These are phyloP conservation scores for Poeciliopsis paucimaculata DNA, from an alignment of 2,797 vertebrate species.

Conservation along the genomic window DNA sequence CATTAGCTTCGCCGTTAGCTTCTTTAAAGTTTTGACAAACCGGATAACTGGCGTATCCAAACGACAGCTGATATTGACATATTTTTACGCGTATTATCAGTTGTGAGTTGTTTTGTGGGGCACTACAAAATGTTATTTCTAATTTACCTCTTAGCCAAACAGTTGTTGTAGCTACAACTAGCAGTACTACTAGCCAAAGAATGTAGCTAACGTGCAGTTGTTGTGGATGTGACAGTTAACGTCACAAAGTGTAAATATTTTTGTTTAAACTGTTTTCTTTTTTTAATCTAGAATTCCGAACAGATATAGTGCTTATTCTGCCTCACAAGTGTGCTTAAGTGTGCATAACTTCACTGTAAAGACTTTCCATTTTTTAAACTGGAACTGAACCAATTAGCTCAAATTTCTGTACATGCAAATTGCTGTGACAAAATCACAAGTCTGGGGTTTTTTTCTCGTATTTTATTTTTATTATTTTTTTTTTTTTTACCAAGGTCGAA, in stretches of 20 bases:
- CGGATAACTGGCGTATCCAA: background rate
- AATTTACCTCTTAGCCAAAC: constrained; percentile 14
- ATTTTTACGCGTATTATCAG: fast-evolving
- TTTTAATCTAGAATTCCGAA: background rate
- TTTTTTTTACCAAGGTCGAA: background rate
- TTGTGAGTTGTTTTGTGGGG: background rate
- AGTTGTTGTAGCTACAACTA: constrained; percentile 2
- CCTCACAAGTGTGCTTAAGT: background rate
- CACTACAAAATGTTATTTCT: background rate
- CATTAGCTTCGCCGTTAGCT: constrained; percentile 12
- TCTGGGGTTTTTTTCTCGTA: background rate
- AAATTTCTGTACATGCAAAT: background rate
- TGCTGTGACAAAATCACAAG: background rate
- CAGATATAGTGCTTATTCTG: background rate
- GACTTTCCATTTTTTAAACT: background rate
- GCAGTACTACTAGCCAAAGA: background rate
- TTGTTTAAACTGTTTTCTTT: background rate
- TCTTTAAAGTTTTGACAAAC: background rate
- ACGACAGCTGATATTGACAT: background rate
- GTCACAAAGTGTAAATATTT: background rate
- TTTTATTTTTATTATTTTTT: background rate
- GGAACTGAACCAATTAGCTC: background rate
- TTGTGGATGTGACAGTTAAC: background rate
- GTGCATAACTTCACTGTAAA: background rate
- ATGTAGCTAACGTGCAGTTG: background rate